phyloP scores from a whole-genome alignment of 2,797 vertebrate species.

The Acipenser transmontanus region DNA sequence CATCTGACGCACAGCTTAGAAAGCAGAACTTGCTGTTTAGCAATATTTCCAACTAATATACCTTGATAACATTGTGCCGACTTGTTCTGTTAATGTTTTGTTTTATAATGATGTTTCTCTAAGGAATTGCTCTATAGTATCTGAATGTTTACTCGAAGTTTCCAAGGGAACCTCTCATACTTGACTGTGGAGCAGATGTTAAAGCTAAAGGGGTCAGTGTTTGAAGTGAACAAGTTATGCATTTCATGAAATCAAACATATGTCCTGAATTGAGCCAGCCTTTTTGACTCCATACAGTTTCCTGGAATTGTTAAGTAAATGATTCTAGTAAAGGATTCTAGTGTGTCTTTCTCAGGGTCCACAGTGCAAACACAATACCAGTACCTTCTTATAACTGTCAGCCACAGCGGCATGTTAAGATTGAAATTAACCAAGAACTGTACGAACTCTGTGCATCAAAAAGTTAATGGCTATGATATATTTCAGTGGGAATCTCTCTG shows the following conservation, averaged over 20 bases:
- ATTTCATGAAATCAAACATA: slow-evolving; percentile 26
- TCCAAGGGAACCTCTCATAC: slow-evolving; percentile 34
- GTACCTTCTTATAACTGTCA: neutral
- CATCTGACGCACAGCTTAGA: too few species aligned
- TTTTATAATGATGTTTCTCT: too few species aligned
- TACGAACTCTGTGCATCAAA: too few species aligned
- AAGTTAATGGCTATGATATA: too few species aligned
- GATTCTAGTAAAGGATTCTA: neutral
- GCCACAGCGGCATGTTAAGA: neutral
- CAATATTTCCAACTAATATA: too few species aligned
- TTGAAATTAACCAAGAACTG: too few species aligned
- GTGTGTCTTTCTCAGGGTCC: neutral
- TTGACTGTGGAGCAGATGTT: slow-evolving; percentile 13
- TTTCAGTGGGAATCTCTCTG: too few species aligned
- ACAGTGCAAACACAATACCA: neutral
- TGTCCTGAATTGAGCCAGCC: slow-evolving; percentile 40
- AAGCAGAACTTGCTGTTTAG: too few species aligned
- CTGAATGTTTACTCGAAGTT: slow-evolving; percentile 55
- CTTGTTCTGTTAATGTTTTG: too few species aligned
- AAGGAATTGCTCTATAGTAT: too few species aligned
- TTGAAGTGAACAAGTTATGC: slow-evolving; percentile 4
- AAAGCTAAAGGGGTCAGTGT: slow-evolving; percentile 26
- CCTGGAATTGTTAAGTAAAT: slow-evolving; percentile 47
- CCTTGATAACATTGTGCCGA: too few species aligned
- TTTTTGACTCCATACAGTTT: slow-evolving; percentile 28